These are phyloP conservation scores for Mellilla xanthometata DNA, from an alignment of 2,888 invertebrate genomes.

Conservation along the genomic window DNA sequence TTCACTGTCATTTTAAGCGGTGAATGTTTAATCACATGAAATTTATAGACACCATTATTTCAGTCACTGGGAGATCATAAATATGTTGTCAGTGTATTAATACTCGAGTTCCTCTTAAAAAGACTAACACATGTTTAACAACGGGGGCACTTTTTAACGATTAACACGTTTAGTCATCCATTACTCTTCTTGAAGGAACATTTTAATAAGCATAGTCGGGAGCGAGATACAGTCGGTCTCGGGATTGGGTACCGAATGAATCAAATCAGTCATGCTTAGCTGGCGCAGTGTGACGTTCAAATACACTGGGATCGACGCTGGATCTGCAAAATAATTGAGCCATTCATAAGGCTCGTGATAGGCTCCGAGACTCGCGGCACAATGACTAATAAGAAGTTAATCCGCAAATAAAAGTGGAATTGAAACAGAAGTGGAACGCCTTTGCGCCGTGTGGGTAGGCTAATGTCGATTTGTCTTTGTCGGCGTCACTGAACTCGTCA, in stretches of 20 bases:
- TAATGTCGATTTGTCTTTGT: conserved; percentile 82
- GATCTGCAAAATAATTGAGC: conserved; percentile 76
- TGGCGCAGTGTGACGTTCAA: conserved; percentile 29
- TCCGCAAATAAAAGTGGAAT: conserved; percentile 83
- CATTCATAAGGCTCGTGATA: conserved; percentile 80
- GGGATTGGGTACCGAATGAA: conserved; percentile 33
- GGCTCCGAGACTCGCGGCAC: conserved; percentile 62
- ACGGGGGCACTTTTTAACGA: conserved; percentile 43
- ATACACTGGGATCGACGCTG: conserved; percentile 47
- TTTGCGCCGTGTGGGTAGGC: conserved; percentile 80
- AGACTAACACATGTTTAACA: conserved; percentile 58
- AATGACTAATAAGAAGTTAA: conserved; percentile 83
- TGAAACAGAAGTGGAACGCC: conserved; percentile 81
- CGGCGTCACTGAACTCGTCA: conserved; percentile 83
- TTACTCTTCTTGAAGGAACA: conserved; percentile 26
- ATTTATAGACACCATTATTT: conserved; percentile 64
- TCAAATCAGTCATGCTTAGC: conserved; percentile 46
- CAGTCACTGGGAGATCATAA: conserved; percentile 58
- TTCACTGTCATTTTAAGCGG: conserved; percentile 42
- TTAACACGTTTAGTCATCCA: conserved; percentile 34
- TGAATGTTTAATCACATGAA: conserved; percentile 53
- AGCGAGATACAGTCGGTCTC: conserved; percentile 21
- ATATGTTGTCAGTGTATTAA: conserved; percentile 71
- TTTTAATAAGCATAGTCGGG: conserved; percentile 21
- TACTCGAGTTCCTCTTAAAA: conserved; percentile 51